Conservation (phyloP, 1,140 invertebrate genomes). For the Neodiprion virginianus region DNA sequence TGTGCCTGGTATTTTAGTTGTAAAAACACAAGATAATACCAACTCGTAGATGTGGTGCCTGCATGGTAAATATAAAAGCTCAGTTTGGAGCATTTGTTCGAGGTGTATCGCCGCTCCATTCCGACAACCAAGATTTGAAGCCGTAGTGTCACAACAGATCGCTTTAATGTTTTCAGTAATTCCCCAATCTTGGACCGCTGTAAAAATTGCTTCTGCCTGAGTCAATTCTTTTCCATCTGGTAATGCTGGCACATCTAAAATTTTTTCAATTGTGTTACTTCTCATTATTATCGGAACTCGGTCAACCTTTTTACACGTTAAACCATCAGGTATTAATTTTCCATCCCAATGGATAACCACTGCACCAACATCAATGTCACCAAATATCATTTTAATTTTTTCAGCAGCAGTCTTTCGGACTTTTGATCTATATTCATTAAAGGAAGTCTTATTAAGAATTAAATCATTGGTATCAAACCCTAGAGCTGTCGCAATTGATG, state of each 20-base stretch:
- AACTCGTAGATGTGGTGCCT: constrained; percentile 28
- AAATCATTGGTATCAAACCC: too few species aligned
- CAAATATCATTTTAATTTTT: too few species aligned
- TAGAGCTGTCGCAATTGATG: constrained; percentile 13
- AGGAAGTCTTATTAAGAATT: too few species aligned
- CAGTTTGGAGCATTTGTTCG: too few species aligned
- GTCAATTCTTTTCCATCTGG: constrained; percentile 15
- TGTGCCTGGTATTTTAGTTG: constrained; percentile 22
- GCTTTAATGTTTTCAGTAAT: constrained; percentile 35
- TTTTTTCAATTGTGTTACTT: constrained; percentile 18
- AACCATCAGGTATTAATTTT: too few species aligned
- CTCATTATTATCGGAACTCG: constrained; percentile 14
- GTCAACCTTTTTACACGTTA: not conserved
- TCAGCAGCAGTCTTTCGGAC: too few species aligned
- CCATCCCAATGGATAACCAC: too few species aligned
- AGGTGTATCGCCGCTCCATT: too few species aligned
- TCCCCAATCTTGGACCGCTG: constrained; percentile 28
- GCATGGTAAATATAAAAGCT: too few species aligned
- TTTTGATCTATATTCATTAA: too few species aligned
- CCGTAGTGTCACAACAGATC: constrained; percentile 32
- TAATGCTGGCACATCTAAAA: constrained; percentile 21
- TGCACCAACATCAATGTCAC: too few species aligned
- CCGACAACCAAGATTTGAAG: too few species aligned
- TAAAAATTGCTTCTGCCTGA: constrained; percentile 20
- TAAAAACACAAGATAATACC: constrained; percentile 26